phyloP scores from a whole-genome alignment of 2,888 invertebrate genomes.

The Priocnemis perturbator region DNA sequence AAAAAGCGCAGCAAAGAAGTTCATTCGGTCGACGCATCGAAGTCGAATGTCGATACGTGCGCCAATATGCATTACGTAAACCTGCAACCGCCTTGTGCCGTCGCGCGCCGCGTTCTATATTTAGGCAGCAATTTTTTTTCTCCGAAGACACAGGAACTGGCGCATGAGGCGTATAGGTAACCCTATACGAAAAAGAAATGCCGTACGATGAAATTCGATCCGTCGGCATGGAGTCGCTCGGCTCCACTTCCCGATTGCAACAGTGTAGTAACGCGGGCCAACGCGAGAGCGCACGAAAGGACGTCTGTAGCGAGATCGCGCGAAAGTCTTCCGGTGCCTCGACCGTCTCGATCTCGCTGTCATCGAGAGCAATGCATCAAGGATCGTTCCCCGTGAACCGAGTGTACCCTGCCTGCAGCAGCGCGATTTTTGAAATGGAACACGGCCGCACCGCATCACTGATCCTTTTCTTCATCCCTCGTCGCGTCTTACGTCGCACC shows the following conservation, averaged over 20 bases:
- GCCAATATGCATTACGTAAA: too few relatives aligned
- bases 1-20: too few relatives aligned
- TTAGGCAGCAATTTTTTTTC: too few relatives aligned
- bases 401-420: slow-evolving; percentile 2
- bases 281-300: slow-evolving; percentile 12
- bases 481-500: too few relatives aligned
- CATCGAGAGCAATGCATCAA: too few relatives aligned
- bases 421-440: background rate
- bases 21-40: too few relatives aligned
- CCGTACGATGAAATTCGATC: background rate
- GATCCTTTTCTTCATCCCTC: too few relatives aligned
- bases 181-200: background rate
- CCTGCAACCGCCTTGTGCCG: too few relatives aligned
- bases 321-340: slow-evolving; percentile 39
- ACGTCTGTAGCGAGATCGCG: slow-evolving; percentile 9
- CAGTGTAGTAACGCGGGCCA: background rate
- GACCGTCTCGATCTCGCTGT: too few relatives aligned
- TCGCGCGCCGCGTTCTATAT: too few relatives aligned
- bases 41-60: too few relatives aligned
- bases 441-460: too few relatives aligned
- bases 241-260: slow-evolving; percentile 10
- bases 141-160: background rate
- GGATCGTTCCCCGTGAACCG: slow-evolving; percentile 10
- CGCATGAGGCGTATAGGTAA: background rate
- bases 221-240: background rate